phyloP scores from a whole-genome alignment of 2,797 vertebrate species.

The Pitangus sulphuratus region DNA sequence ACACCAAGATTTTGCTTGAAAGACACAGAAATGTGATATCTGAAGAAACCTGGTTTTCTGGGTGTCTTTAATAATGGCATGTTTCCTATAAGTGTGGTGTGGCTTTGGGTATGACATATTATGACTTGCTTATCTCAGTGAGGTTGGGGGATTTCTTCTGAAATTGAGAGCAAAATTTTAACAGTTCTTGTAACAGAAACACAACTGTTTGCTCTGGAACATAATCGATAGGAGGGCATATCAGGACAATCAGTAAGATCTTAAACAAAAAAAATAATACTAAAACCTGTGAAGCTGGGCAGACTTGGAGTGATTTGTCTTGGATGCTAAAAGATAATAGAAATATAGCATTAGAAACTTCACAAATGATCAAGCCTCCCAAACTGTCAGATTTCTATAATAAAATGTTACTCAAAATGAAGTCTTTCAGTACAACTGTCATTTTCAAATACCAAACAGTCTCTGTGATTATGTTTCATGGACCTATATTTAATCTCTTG shows the following conservation, averaged over 20 bases:
- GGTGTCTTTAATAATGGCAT: background rate
- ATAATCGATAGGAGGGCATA: background rate
- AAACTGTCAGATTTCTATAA: background rate
- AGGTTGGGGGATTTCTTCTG: background rate
- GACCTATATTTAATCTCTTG: background rate
- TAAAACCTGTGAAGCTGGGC: background rate
- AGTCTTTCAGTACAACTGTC: background rate
- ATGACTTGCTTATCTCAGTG: background rate
- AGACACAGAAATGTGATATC: background rate
- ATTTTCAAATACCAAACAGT: background rate
- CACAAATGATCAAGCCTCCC: background rate
- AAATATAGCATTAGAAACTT: background rate
- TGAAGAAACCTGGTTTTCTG: background rate
- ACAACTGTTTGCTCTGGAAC: background rate
- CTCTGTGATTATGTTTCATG: background rate
- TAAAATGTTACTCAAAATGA: background rate
- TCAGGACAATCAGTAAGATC: background rate
- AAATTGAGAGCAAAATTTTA: background rate
- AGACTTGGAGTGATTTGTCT: background rate
- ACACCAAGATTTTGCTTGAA: background rate
- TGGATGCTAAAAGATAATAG: background rate
- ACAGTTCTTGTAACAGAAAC: background rate
- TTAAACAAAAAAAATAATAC: background rate
- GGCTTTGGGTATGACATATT: background rate
- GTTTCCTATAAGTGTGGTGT: background rate